Evolutionary conservation across 2,113 vertebrate genomes (phyloP).

Genomic region (Cairina moschata): DNA sequence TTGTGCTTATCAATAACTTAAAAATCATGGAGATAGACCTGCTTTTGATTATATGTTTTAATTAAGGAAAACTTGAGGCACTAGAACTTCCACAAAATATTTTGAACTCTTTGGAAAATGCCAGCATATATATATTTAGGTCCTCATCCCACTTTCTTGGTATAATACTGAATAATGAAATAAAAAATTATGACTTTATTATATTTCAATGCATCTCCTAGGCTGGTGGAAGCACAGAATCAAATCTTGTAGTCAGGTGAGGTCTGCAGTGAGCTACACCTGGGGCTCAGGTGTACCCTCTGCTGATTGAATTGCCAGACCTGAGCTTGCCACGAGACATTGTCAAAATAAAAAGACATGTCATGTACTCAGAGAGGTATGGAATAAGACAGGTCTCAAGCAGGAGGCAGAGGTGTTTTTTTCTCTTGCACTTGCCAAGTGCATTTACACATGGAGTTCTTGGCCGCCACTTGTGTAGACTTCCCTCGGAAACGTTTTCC

Average conservation of each 20-base stretch:
- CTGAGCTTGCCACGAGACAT: not conserved
- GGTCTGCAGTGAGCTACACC: not conserved
- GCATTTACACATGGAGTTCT: constrained; percentile 36
- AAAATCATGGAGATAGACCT: not conserved
- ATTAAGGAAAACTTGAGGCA: not conserved
- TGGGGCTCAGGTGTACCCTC: not conserved
- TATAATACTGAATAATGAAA: not conserved
- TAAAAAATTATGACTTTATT: not conserved
- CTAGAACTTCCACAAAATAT: not conserved
- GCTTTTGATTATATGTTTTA: not conserved
- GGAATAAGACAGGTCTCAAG: not conserved
- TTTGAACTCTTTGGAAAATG: not conserved
- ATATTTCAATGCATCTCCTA: not conserved
- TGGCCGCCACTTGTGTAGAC: constrained; percentile 27
- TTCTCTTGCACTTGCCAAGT: not conserved
- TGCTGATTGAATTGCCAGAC: not conserved
- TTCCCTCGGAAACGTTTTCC: constrained; percentile 41
- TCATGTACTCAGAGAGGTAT: not conserved
- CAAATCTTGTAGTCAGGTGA: not conserved
- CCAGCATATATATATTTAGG: not conserved
- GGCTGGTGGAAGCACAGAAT: not conserved
- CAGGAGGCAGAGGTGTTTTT: not conserved
- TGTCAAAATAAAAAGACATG: not conserved
- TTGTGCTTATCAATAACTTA: not conserved
- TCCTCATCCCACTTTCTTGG: not conserved